A percentile compares a stretch with the other conserved stretches of the same genome.
Conservation (phyloP, 2,113 vertebrate species). For the Pseudorhombus dupliciocellatus region DNA sequence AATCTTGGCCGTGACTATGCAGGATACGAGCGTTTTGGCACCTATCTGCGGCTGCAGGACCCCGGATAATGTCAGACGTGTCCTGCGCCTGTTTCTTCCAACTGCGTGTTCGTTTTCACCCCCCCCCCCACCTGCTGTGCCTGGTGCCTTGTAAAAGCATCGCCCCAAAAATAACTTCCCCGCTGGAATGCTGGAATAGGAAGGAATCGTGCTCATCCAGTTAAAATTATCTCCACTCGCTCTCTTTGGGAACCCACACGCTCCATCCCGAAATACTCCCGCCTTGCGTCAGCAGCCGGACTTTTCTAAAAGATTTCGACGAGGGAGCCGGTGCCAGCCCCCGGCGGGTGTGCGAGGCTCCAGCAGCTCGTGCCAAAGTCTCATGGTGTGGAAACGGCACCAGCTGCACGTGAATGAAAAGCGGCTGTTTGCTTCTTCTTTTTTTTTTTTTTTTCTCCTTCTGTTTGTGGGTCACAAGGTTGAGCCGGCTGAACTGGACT, state of each 20-base stretch:
- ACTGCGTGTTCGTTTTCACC: slow-evolving; percentile 65
- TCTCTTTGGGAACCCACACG: slow-evolving; percentile 68
- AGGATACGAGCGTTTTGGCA: slow-evolving; percentile 49
- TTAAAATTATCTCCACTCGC: slow-evolving; percentile 70
- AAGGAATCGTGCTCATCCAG: slow-evolving; percentile 74
- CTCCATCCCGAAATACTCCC: slow-evolving; percentile 73
- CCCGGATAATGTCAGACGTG: slow-evolving; percentile 64
- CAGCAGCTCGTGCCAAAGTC: slow-evolving; percentile 68
- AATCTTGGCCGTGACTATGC: slow-evolving; percentile 40
- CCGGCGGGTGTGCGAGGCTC: slow-evolving; percentile 45
- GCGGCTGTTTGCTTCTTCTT: slow-evolving; percentile 10
- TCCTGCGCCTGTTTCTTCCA: slow-evolving; percentile 59
- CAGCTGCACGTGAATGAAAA: slow-evolving; percentile 74
- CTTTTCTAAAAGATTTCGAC: slow-evolving; percentile 54
- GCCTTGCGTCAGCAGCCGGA: slow-evolving; percentile 73
- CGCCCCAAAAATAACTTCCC: slow-evolving; percentile 75
- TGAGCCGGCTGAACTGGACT: slow-evolving; percentile 45
- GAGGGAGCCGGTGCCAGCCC: slow-evolving; percentile 60
- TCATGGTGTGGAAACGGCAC: slow-evolving; percentile 69
- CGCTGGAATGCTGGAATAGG: slow-evolving; percentile 70
- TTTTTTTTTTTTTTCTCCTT: slow-evolving; percentile 13
- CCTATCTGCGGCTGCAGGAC: slow-evolving; percentile 54
- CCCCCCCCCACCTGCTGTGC: slow-evolving; percentile 48
- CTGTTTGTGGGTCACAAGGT: slow-evolving; percentile 35
- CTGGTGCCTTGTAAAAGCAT: slow-evolving; percentile 64